phyloP scores from a whole-genome alignment of 2,888 invertebrate species.

The Halictus quadricinctus region DNA sequence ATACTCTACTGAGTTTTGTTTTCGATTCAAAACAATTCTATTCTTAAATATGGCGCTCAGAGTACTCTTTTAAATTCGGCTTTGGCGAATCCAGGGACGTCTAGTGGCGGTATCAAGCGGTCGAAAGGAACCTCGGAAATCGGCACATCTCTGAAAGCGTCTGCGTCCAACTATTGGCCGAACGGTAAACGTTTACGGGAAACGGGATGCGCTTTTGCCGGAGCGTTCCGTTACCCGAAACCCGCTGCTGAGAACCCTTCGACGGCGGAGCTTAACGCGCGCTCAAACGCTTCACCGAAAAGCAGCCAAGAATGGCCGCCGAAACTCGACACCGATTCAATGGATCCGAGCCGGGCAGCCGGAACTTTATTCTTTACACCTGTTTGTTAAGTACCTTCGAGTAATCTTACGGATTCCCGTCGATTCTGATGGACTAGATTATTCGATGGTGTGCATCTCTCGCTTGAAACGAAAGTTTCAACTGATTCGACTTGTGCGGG shows the following conservation, averaged over 20 bases:
- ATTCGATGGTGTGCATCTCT: background rate
- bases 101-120: slow-evolving; percentile 5
- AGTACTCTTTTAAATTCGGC: background rate
- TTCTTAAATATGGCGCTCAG: background rate
- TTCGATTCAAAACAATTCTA: background rate
- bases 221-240: slow-evolving; percentile 19
- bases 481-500: background rate
- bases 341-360: background rate
- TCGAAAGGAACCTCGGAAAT: slow-evolving; percentile 38
- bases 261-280: slow-evolving; percentile 35
- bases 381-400: slow-evolving; percentile 23
- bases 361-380: slow-evolving; percentile 12
- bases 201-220: slow-evolving; percentile 54
- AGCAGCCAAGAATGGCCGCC: slow-evolving; percentile 27
- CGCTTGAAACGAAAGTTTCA: background rate
- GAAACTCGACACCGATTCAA: slow-evolving; percentile 27
- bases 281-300: slow-evolving; percentile 18
- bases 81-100: background rate
- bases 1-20: background rate
- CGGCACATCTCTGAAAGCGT: slow-evolving; percentile 46
- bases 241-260: background rate
- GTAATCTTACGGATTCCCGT: background rate
- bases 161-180: slow-evolving; percentile 48
- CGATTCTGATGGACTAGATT: background rate
- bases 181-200: slow-evolving; percentile 53